Conservation (phyloP, 1,140 invertebrate genomes). For the Bradynema listronoti region DNA sequence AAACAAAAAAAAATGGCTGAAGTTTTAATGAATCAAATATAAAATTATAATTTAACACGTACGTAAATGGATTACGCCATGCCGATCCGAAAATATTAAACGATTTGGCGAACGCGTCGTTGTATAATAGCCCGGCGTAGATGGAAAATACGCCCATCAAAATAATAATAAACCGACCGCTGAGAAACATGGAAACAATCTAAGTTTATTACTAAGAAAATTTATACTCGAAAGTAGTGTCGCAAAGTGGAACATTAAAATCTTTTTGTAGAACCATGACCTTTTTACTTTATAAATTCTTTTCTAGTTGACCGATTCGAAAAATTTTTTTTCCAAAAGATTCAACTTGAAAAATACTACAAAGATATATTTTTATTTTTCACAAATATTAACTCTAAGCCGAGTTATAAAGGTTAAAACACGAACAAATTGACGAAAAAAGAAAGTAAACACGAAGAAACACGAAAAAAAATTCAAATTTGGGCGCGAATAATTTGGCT, state of each 20-base stretch:
- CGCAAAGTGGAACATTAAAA: constrained; percentile 4
- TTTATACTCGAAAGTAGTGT: background rate
- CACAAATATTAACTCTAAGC: no score
- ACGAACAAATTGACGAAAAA: no score
- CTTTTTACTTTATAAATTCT: background rate
- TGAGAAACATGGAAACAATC: constrained; percentile 94
- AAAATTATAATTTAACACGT: constrained; percentile 3
- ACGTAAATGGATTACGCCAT: constrained; percentile 66
- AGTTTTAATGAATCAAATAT: background rate
- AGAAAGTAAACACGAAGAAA: background rate
- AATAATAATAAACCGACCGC: constrained; percentile 90
- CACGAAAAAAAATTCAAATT: no score
- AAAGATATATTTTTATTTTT: no score
- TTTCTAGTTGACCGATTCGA: no score
- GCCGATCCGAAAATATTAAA: constrained; percentile 83
- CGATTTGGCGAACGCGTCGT: constrained; percentile 92
- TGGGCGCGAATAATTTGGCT: no score
- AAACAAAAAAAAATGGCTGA: background rate
- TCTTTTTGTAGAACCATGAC: background rate
- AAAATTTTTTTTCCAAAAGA: no score
- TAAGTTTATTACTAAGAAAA: constrained; percentile 57
- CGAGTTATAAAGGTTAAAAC: no score
- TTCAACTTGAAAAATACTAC: no score
- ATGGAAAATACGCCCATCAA: constrained; percentile 95
- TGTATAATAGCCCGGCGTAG: constrained; percentile 91